Percentiles rank a stretch among this genome's conserved stretches.
Evolutionary conservation across 2,113 vertebrate genomes (phyloP).

Genomic region (Suricata suricatta): DNA sequence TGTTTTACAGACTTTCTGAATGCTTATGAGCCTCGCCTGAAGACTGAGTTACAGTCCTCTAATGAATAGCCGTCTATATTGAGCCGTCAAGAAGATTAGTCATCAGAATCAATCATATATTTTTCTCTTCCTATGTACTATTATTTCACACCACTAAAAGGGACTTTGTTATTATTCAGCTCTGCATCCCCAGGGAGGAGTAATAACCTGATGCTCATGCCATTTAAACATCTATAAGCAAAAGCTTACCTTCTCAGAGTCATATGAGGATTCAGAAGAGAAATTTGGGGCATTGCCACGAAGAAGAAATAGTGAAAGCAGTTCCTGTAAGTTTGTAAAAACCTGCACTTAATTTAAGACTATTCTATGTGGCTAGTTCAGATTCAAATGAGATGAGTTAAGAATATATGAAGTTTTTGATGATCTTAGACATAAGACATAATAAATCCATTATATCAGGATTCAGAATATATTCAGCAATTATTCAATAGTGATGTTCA

Average conservation of each 20-base stretch:
- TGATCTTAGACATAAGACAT: slow-evolving; percentile 7
- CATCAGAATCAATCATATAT: slow-evolving; percentile 27
- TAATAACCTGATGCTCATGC: background rate
- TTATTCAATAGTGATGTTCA: background rate
- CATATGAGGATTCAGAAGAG: background rate
- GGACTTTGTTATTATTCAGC: background rate
- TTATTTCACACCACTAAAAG: background rate
- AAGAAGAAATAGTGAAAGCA: background rate
- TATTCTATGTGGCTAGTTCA: background rate
- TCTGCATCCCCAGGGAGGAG: background rate
- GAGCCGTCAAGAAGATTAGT: slow-evolving; percentile 24
- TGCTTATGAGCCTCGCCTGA: background rate
- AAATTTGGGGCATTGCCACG: background rate
- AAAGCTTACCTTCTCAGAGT: slow-evolving; percentile 29
- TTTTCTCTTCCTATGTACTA: background rate
- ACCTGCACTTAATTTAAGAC: background rate
- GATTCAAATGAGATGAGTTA: background rate
- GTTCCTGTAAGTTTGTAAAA: slow-evolving; percentile 39
- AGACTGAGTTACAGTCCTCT: background rate
- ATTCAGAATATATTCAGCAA: background rate
- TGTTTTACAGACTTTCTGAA: slow-evolving; percentile 52
- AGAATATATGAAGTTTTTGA: background rate
- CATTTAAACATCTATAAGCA: background rate
- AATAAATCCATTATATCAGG: background rate
- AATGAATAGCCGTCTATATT: slow-evolving; percentile 14